Evolutionary conservation across 2,888 invertebrate species (phyloP).

Genomic region (Aleiodes testaceus): DNA sequence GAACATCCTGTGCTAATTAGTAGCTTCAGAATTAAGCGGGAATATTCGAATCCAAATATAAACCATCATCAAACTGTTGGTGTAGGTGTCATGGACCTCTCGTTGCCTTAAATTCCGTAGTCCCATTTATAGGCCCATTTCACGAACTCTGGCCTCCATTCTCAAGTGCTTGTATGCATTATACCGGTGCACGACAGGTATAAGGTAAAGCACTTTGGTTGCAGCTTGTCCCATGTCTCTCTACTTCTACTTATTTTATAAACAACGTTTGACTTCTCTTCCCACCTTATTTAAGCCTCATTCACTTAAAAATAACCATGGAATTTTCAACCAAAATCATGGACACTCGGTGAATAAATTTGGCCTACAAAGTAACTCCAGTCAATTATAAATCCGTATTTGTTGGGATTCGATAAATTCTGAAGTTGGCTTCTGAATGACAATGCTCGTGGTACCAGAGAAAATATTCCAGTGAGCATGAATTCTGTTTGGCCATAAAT

Average conservation of each 20-base stretch:
- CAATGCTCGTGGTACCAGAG: neutral
- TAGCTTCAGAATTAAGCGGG: slow-evolving; percentile 33
- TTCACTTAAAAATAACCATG: slow-evolving; percentile 53
- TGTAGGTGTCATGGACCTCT: slow-evolving; percentile 51
- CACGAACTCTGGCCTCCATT: slow-evolving; percentile 55
- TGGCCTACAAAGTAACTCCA: slow-evolving; percentile 57
- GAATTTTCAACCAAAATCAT: slow-evolving; percentile 59
- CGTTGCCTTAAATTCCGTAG: slow-evolving; percentile 55
- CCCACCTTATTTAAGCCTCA: slow-evolving; percentile 59
- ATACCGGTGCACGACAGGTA: slow-evolving; percentile 54
- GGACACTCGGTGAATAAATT: slow-evolving; percentile 45
- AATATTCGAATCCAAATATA: slow-evolving; percentile 47
- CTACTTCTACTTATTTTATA: slow-evolving; percentile 54
- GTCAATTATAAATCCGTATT: slow-evolving; percentile 47
- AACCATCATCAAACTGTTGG: slow-evolving; percentile 33
- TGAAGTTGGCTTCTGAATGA: slow-evolving; percentile 25
- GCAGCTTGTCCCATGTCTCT: slow-evolving; percentile 53
- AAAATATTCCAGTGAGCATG: neutral
- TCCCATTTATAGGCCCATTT: slow-evolving; percentile 57
- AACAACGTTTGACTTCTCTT: slow-evolving; percentile 47
- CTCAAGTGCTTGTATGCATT: slow-evolving; percentile 50
- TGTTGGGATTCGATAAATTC: slow-evolving; percentile 12
- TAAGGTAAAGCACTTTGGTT: slow-evolving; percentile 63
- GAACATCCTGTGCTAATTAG: too few species aligned
- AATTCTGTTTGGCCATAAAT: neutral